Conservation (phyloP, 2,797 vertebrate species). For the Sphaeramia orbicularis region DNA sequence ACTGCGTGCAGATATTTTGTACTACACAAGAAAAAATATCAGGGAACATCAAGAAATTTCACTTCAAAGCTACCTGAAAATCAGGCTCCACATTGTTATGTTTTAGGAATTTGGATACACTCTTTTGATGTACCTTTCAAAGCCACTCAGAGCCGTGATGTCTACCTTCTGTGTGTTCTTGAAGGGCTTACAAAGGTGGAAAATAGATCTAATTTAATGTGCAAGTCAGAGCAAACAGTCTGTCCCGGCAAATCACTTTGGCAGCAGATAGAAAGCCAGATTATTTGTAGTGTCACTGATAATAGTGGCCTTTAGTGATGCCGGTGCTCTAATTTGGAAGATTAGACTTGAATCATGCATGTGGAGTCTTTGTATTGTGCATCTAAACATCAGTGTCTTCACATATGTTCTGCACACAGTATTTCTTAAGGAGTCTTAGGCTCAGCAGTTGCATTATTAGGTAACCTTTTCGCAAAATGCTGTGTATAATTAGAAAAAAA, state of each 20-base stretch:
- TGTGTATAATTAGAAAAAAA: too few species aligned
- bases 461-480: neutral
- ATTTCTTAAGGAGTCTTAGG: neutral
- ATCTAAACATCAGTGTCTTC: neutral
- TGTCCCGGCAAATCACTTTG: constrained; percentile 52
- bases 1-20: constrained; percentile 60
- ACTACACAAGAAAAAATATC: constrained; percentile 56
- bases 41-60: constrained; percentile 66
- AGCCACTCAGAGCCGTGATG: constrained; percentile 67
- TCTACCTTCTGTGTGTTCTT: constrained; percentile 58
- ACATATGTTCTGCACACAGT: neutral
- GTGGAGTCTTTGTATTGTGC: neutral
- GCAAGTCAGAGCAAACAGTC: constrained; percentile 57
- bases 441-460: constrained; percentile 1
- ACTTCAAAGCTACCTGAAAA: constrained; percentile 80
- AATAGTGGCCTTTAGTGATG: constrained; percentile 25
- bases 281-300: constrained; percentile 46
- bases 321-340: constrained; percentile 26
- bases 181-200: constrained; percentile 50
- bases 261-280: constrained; percentile 35
- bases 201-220: constrained; percentile 68
- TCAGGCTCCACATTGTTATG: constrained; percentile 71
- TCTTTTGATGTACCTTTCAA: constrained; percentile 86
- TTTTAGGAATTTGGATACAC: constrained; percentile 73
- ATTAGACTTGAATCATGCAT: constrained; percentile 19